Evolutionary conservation across 2,797 vertebrate species (phyloP).

Genomic region (Hafferia zeledoni): DNA sequence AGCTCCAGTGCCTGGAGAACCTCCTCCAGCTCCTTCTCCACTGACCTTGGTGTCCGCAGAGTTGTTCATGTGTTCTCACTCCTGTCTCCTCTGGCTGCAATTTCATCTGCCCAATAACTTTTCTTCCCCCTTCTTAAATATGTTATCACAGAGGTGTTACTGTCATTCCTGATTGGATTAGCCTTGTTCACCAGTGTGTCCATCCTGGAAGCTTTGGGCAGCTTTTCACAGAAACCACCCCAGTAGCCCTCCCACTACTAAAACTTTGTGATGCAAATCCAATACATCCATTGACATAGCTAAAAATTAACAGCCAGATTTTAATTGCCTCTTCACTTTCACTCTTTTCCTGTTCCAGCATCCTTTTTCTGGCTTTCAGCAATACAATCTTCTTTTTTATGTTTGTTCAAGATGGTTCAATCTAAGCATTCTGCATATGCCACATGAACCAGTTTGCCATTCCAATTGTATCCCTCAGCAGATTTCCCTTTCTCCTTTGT

Average conservation of each 20-base stretch:
- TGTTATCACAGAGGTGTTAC: background rate
- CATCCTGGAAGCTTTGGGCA: background rate
- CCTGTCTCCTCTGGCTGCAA: background rate
- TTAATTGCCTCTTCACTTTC: background rate
- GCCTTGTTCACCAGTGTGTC: background rate
- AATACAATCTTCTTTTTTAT: background rate
- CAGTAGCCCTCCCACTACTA: no score
- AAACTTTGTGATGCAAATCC: background rate
- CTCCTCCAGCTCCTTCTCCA: background rate
- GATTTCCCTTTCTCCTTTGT: background rate
- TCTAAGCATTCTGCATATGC: background rate
- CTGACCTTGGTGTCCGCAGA: background rate
- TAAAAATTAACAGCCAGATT: background rate
- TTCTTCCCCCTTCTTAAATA: background rate
- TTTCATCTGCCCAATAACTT: background rate
- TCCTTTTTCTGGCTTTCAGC: background rate
- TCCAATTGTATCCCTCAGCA: background rate
- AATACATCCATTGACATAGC: background rate
- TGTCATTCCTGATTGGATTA: background rate
- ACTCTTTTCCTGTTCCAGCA: background rate
- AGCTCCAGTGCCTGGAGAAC: background rate
- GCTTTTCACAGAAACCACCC: background rate
- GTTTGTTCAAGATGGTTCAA: background rate
- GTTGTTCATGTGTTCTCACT: background rate
- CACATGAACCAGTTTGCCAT: background rate